Evolutionary conservation across 1,140 invertebrate genomes (phyloP).

Genomic region (Drusus annulatus): DNA sequence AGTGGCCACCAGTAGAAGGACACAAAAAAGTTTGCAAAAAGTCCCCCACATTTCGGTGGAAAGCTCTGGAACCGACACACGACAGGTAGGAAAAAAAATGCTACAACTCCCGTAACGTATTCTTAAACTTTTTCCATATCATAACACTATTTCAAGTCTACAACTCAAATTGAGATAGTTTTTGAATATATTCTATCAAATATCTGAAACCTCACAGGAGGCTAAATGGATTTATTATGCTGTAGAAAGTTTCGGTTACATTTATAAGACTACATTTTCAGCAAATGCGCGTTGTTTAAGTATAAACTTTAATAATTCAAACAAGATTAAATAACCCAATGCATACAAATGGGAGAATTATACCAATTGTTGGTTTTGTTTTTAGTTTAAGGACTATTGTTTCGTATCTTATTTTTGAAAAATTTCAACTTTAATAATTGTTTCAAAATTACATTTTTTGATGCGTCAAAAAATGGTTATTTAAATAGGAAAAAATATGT

Average conservation of each 20-base stretch:
- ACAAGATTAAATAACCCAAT: too few relatives aligned
- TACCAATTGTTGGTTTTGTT: too few relatives aligned
- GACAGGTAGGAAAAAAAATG: too few relatives aligned
- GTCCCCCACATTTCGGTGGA: not conserved
- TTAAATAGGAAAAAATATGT: too few relatives aligned
- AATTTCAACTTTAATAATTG: too few relatives aligned
- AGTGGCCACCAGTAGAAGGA: slow-evolving; percentile 6
- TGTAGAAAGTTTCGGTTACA: not conserved
- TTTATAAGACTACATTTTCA: too few relatives aligned
- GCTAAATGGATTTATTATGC: slow-evolving; percentile 20
- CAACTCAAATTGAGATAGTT: slow-evolving; percentile 39
- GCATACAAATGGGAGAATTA: too few relatives aligned
- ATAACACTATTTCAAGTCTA: slow-evolving; percentile 28
- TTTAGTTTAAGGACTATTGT: too few relatives aligned
- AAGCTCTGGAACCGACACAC: not conserved
- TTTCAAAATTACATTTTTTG: too few relatives aligned
- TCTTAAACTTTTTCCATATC: slow-evolving; percentile 25
- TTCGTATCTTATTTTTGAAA: too few relatives aligned
- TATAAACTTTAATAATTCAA: too few relatives aligned
- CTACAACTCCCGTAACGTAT: slow-evolving; percentile 12
- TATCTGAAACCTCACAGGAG: slow-evolving; percentile 7
- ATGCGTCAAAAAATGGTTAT: too few relatives aligned
- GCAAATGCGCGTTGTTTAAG: not conserved
- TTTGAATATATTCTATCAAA: slow-evolving; percentile 37
- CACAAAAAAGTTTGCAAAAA: slow-evolving; percentile 31